Percentiles rank a stretch among this genome's conserved stretches.
phyloP scores from a whole-genome alignment of 2,888 invertebrate species.

The Drosophila pegasa region DNA sequence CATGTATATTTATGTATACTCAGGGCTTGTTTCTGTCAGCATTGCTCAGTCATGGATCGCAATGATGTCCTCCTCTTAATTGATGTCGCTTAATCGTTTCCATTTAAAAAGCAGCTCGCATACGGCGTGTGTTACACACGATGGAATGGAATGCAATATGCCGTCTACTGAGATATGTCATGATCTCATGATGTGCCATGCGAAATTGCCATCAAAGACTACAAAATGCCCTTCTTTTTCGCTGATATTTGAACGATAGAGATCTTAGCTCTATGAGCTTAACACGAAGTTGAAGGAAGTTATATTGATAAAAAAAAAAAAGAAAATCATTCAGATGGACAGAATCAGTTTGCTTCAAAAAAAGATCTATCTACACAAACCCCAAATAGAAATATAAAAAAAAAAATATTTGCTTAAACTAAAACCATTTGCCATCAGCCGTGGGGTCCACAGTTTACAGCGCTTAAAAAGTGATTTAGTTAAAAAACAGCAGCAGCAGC shows the following conservation, averaged over 20 bases:
- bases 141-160: not conserved
- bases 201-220: not conserved
- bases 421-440: not conserved
- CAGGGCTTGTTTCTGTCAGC: constrained; percentile 26
- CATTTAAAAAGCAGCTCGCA: constrained; percentile 25
- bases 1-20: not conserved
- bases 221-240: no score
- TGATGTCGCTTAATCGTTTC: constrained; percentile 43
- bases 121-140: constrained; percentile 17
- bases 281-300: no score
- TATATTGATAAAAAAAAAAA: no score
- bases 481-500: not conserved
- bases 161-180: not conserved
- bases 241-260: no score
- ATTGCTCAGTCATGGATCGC: constrained; percentile 8
- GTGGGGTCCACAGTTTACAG: not conserved
- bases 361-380: no score
- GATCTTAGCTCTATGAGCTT: no score
- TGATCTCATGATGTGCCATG: not conserved
- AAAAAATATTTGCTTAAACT: no score
- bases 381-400: not conserved
- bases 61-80: constrained; percentile 29
- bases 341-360: no score
- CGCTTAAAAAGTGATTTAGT: constrained; percentile 10
- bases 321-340: no score